Base-by-base conservation (phyloP, 53 echinoderm and acorn worm genomes). In the Arbacia lixula region DNA sequence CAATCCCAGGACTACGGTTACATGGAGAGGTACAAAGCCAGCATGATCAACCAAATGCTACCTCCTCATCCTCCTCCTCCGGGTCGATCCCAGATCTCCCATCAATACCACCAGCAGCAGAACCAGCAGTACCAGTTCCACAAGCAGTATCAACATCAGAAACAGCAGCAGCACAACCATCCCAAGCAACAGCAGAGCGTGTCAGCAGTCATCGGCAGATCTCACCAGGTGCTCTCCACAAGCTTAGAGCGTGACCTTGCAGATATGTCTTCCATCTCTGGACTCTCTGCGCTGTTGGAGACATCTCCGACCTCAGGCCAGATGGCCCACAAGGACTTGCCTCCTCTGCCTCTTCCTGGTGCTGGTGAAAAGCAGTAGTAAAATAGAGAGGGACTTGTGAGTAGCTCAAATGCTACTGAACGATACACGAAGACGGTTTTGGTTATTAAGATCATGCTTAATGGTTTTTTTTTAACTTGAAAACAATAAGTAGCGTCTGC, bases 241-340 rank as follows among this genome's bases (percentile, higher is more conserved):
- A 73, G 50, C 73, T 73, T 25, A 12, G 73, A 73, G 30, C 52
- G 73, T 46, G 73, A 50, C 73, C 14, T 73, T 0, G 73, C 3
- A 73, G 53, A 73, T 73, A 73, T 73, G 42, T 26, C 73, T 25
- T 12, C 41, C 73, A 73, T 31, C 73, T 73, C 50, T 3, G 53
- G 73, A 21, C 21, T 72, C 40, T 72, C 73, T 72, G 21, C 52
- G 50, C 50, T 49, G 50, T 49, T 72, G 73, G 52, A 72, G 52
- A 49, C 73, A 50, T 72, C 73, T 30, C 32, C 36, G 19, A 49
- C 49, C 73, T 72, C 73, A 49, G 32, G 50, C 71, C 71, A 71
- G 41, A 36, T 8, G 46, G 12, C 26, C 41, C 71, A 36, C 62
- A 71, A 9, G 71, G 71, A 71, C 27, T 33, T 71, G 40, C 4